Base-by-base conservation (phyloP, 2,113 vertebrate genomes). In the Alexandromys fortis region DNA sequence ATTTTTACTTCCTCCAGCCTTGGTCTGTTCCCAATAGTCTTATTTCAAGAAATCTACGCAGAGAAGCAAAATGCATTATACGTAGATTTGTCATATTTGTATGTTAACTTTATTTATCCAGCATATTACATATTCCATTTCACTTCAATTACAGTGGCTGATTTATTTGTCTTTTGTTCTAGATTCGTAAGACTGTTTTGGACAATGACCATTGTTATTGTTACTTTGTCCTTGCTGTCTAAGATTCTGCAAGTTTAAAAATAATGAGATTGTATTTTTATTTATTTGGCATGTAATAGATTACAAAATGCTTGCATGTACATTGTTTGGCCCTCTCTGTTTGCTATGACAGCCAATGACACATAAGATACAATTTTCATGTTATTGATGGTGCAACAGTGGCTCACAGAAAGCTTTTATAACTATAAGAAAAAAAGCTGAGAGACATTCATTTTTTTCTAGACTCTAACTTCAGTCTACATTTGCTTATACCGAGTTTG, bases 201-300 rank as follows among this genome's bases (percentile, higher is more conserved):
- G 22, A 13, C 17, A 82, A 7, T 42, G 63, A 33, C n/a, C 83
- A 82, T 49, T 68, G 1, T 38, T 82, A 30, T 49, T 33, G 79
- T 58, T 33, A 83, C n/a, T 21, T 61, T 42, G n/a, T 45, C 52
- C 7, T 97, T 94, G 67, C 45, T 82, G 92, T 95, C 92, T 77
- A 92, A 70, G 58, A 93, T 10, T 86, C 42, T 61, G 1, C 3
- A 91, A 28, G 42, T 30, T 90, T 42, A 95, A 47, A 79, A 82
- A 49, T 92, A 88, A 58, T 12, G 72, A 7, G 68, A 22, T 75
- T 82, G 5, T 49, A 47, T 86, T 89, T 97, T 10, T 91, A 45
- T 86, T 87, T 97, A 16, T 91, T 95, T 90, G 35, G 28, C 88
- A 61, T 68, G 9, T 86, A 92, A 85, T 63, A 70, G 4, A 72